Conservation (phyloP, 2,113 vertebrate genomes). For the Catharus fuscescens region DNA sequence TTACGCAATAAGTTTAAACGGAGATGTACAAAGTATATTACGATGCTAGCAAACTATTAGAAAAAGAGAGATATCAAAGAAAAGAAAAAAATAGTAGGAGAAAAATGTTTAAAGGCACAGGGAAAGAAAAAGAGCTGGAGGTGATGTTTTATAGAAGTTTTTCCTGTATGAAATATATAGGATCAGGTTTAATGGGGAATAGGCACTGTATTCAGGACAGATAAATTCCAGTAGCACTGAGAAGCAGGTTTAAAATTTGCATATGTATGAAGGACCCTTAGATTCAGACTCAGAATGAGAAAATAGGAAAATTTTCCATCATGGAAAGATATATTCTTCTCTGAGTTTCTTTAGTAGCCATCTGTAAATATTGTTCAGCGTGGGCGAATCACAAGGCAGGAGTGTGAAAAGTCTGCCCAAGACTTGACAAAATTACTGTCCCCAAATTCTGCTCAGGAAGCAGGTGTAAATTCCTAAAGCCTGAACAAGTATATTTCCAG, state of each 20-base stretch:
- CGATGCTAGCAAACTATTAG: not conserved
- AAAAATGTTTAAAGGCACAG: not conserved
- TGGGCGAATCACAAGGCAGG: not conserved
- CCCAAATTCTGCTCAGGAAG: not conserved
- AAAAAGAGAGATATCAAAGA: not conserved
- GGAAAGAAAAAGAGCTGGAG: not conserved
- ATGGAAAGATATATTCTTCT: not conserved
- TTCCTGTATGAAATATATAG: not conserved
- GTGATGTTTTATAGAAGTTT: not conserved
- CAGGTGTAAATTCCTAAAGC: not conserved
- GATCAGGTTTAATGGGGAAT: not conserved
- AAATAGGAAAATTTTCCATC: not conserved
- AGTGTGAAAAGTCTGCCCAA: not conserved
- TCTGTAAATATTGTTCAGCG: not conserved
- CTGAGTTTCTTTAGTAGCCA: not conserved
- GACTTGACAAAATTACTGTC: not conserved
- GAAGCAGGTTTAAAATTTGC: not conserved
- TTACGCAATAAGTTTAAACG: not conserved
- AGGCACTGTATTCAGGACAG: not conserved
- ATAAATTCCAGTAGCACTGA: not conserved
- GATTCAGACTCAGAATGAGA: not conserved
- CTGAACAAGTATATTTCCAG: not conserved
- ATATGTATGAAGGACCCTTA: not conserved
- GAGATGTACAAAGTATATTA: not conserved
- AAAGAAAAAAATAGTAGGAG: not conserved